Evolutionary conservation across 2,113 vertebrate species (phyloP).

Genomic region (Carassius carassius): DNA sequence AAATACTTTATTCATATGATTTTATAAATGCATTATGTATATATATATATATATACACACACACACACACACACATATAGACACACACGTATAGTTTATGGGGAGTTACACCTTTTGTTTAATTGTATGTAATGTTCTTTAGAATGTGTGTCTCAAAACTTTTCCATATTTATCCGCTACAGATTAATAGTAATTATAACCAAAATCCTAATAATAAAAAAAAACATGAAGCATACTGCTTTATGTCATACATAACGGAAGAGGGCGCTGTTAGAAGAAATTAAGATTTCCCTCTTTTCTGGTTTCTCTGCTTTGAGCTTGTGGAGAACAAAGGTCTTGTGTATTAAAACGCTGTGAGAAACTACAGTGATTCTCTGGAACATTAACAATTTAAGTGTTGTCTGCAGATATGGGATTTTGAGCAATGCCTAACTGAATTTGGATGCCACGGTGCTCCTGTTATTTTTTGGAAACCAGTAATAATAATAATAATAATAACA

Average conservation of each 20-base stretch:
- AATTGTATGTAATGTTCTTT: no score
- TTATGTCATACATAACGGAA: neutral
- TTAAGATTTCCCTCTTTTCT: neutral
- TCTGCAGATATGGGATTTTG: neutral
- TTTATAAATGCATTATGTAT: no score
- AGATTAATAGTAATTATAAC: neutral
- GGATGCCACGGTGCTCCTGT: neutral
- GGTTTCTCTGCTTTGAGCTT: slow-evolving; percentile 14
- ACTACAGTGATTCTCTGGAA: neutral
- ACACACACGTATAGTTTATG: neutral
- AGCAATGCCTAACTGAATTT: neutral
- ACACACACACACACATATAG: no score
- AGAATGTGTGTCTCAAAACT: no score
- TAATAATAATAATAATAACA: no score
- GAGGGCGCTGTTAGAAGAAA: slow-evolving; percentile 18
- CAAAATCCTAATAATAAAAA: no score
- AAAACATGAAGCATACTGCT: no score
- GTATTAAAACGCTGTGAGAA: neutral
- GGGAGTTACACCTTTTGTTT: neutral
- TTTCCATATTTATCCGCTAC: neutral
- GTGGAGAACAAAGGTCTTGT: neutral
- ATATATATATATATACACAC: no score
- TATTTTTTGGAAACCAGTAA: no score
- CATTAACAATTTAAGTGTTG: neutral
- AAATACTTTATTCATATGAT: no score